Evolutionary conservation across 2,888 invertebrate genomes (phyloP), one percentile per base, ranked within the genome.

Genomic region (Leptothorax acervorum): DNA sequence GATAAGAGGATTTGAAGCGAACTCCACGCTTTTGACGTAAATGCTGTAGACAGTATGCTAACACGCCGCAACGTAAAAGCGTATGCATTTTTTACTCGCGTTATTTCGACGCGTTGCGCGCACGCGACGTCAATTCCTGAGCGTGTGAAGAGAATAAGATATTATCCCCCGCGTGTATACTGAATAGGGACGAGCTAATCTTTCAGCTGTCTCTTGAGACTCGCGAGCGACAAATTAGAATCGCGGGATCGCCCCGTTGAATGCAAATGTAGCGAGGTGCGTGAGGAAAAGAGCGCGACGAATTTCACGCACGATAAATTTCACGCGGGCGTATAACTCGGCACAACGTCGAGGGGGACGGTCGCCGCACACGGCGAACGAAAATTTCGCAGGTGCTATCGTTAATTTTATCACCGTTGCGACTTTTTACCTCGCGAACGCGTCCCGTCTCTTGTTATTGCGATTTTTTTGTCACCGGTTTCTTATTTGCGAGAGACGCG

Each of bases 31-130:
- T 81, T 73, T 73, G 79, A 81, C 74, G 60, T 73, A 81, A 81
- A 81, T 51, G 79, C 48, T n/a, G 79, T 35, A 53, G 74, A 73
- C 57, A 48, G 39, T 35, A 48, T 79, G 79, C 73, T 71, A 73
- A 73, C 74, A 60, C 79, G 74, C 60, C 74, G 74, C 73, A 55
- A 18, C 79, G 73, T 73, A 60, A 81, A 73, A 81, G 79, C 79
- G 45, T 51, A 81, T 81, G 74, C 79, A 81, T 81, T 73, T 81
- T 81, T 73, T 48, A 81, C 74, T 73, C 60, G 74, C 79, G 74
- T 79, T 73, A 81, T 62, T 81, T 81, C 74, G 60, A 60, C 60
- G 79, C 76, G 28, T 12, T 5, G 74, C 60, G 57, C 78, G 70
- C 48, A 79, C 79, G 79, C 79, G 48, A 81, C 35, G 74, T 81